phyloP scores from a whole-genome alignment of 2,113 vertebrate genomes.

The Petrocephalus microphthalmus region DNA sequence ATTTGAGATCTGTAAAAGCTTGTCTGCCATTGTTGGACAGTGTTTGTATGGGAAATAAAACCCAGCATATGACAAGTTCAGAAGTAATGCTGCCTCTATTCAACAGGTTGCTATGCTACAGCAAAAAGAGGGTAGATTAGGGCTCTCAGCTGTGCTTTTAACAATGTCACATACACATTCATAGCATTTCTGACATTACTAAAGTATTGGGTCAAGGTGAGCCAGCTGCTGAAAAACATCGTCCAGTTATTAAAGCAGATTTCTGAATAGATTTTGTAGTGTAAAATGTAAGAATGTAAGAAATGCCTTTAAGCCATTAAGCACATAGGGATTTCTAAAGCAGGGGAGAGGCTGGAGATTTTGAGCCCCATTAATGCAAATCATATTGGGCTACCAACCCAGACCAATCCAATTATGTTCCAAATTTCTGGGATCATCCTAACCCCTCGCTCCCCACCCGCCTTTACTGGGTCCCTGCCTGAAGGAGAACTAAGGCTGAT shows the following conservation, averaged over 20 bases:
- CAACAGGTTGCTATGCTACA: background rate
- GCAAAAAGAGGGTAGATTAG: background rate
- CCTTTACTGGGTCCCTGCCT: background rate
- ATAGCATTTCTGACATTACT: background rate
- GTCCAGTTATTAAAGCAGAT: background rate
- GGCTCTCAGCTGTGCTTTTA: background rate
- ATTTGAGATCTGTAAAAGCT: slow-evolving; percentile 54
- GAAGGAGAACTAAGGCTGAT: background rate
- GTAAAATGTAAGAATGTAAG: background rate
- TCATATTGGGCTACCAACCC: background rate
- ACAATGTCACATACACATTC: background rate
- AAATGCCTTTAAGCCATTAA: background rate
- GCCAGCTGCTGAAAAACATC: background rate
- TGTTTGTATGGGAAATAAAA: slow-evolving; percentile 39
- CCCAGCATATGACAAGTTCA: slow-evolving; percentile 42
- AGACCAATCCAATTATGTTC: background rate
- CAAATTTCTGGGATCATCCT: background rate
- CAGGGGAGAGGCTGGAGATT: background rate
- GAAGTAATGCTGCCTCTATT: background rate
- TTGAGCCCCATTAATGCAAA: background rate
- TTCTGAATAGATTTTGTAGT: background rate
- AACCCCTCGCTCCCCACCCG: too few species aligned
- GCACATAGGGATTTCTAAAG: background rate
- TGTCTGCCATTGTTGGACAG: slow-evolving; percentile 48
- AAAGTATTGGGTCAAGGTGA: background rate